phyloP scores from a whole-genome alignment of 2,113 vertebrate genomes.

The Laticauda colubrina region DNA sequence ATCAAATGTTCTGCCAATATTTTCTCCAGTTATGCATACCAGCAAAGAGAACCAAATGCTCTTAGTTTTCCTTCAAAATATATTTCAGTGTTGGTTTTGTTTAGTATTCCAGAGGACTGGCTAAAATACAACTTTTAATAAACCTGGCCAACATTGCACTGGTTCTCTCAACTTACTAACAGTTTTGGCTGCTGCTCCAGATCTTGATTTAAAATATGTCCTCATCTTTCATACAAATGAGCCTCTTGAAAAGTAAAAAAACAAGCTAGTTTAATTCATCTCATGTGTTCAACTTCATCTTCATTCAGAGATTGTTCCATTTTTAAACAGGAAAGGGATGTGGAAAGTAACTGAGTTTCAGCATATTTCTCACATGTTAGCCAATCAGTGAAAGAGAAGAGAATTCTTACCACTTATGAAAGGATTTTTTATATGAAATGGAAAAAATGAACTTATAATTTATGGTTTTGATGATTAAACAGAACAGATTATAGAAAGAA shows the following conservation, averaged over 20 bases:
- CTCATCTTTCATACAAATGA: constrained; percentile 41
- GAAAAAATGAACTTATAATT: not conserved
- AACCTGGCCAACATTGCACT: constrained; percentile 50
- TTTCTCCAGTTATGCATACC: constrained; percentile 73
- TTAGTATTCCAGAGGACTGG: constrained; percentile 71
- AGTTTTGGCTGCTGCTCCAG: constrained; percentile 59
- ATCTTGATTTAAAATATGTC: constrained; percentile 52
- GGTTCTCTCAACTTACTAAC: constrained; percentile 57
- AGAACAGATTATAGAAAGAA: not conserved
- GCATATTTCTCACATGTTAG: constrained; percentile 15
- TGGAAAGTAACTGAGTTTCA: constrained; percentile 12
- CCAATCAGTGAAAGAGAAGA: constrained; percentile 32
- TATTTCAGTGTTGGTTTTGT: constrained; percentile 71
- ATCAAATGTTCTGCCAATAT: constrained; percentile 76
- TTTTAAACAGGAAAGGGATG: constrained; percentile 38
- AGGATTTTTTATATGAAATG: not conserved
- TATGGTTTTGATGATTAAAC: not conserved
- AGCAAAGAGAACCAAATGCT: constrained; percentile 78
- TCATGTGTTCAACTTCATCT: constrained; percentile 52
- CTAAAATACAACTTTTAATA: constrained; percentile 60
- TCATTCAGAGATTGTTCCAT: constrained; percentile 49
- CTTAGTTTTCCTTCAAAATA: constrained; percentile 67
- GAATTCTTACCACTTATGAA: not conserved
- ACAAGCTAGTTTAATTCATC: constrained; percentile 53
- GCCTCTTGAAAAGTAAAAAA: constrained; percentile 44